Conservation (phyloP, 2,797 vertebrate genomes). For the Epinephelus coioides region DNA sequence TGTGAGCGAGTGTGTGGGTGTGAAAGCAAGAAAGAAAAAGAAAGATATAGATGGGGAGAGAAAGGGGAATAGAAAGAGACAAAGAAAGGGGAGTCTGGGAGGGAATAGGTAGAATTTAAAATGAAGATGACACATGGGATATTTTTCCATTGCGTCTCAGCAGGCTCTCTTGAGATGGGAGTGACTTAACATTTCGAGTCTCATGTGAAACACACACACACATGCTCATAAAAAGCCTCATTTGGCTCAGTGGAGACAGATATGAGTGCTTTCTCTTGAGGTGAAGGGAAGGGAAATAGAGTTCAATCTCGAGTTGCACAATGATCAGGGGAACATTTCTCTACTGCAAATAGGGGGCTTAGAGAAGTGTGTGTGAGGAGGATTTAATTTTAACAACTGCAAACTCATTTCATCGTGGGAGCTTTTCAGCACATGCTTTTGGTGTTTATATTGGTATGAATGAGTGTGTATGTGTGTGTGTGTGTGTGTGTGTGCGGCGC, state of each 20-base stretch:
- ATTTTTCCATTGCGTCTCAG: slow-evolving; percentile 61
- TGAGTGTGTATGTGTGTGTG: slow-evolving; percentile 24
- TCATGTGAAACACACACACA: slow-evolving; percentile 46
- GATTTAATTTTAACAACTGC: slow-evolving; percentile 59
- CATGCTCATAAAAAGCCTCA: slow-evolving; percentile 36
- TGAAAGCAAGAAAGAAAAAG: slow-evolving; percentile 38
- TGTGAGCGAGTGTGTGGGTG: slow-evolving; percentile 56
- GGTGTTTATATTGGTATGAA: slow-evolving; percentile 41
- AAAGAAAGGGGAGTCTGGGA: slow-evolving; percentile 57
- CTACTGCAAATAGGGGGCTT: slow-evolving; percentile 43
- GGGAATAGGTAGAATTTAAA: slow-evolving; percentile 73
- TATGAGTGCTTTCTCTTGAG: slow-evolving; percentile 54
- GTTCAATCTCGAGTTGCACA: slow-evolving; percentile 55
- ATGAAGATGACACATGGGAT: slow-evolving; percentile 72
- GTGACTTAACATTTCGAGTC: slow-evolving; percentile 69
- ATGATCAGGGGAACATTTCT: slow-evolving; percentile 60
- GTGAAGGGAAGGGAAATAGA: slow-evolving; percentile 51
- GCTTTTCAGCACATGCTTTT: slow-evolving; percentile 33
- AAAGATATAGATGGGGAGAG: slow-evolving; percentile 32
- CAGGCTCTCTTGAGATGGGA: slow-evolving; percentile 66
- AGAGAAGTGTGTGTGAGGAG: background rate
- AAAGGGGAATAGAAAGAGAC: slow-evolving; percentile 57
- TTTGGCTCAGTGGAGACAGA: slow-evolving; percentile 53
- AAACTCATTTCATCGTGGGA: slow-evolving; percentile 48
- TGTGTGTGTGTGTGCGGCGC: slow-evolving; percentile 7